Evolutionary conservation across 2,888 invertebrate species (phyloP).

Genomic region (Papilio demoleus): DNA sequence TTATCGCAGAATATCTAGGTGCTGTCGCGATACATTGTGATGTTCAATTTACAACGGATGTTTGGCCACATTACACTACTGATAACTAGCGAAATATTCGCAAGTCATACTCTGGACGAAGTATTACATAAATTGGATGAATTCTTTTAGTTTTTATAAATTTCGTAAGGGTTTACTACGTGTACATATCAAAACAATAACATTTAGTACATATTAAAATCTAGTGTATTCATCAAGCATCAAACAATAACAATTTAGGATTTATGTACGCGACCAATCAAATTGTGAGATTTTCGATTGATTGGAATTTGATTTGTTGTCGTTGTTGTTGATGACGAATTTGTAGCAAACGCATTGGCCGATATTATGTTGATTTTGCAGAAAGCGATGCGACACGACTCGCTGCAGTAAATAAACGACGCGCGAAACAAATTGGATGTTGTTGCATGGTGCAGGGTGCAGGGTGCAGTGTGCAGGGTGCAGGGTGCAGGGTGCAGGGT

Average conservation of each 20-base stretch:
- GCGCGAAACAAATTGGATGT: conserved; percentile 24
- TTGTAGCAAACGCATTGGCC: conserved; percentile 23
- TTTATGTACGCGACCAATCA: conserved; percentile 13
- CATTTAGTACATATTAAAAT: neutral
- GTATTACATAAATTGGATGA: too few species aligned
- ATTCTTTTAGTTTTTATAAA: too few species aligned
- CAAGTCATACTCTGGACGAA: too few species aligned
- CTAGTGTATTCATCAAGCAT: conserved; percentile 1
- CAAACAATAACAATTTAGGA: conserved; percentile 13
- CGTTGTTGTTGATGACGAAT: conserved; percentile 7
- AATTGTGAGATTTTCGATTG: conserved; percentile 8
- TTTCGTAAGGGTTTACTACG: too few species aligned
- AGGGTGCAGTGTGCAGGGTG: neutral
- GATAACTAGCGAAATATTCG: too few species aligned
- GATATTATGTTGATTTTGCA: conserved; percentile 36
- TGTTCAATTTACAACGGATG: too few species aligned
- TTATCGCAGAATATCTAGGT: too few species aligned
- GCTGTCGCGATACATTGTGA: too few species aligned
- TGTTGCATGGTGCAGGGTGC: neutral
- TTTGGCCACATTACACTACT: too few species aligned
- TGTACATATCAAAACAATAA: too few species aligned
- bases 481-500: neutral
- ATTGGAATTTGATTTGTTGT: conserved; percentile 27
- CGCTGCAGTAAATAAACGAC: conserved; percentile 19
- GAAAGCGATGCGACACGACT: conserved; percentile 10